A percentile compares a stretch with the other conserved stretches of the same genome.
phyloP scores from a whole-genome alignment of 2,113 vertebrate genomes.

The Callopanchax toddi region DNA sequence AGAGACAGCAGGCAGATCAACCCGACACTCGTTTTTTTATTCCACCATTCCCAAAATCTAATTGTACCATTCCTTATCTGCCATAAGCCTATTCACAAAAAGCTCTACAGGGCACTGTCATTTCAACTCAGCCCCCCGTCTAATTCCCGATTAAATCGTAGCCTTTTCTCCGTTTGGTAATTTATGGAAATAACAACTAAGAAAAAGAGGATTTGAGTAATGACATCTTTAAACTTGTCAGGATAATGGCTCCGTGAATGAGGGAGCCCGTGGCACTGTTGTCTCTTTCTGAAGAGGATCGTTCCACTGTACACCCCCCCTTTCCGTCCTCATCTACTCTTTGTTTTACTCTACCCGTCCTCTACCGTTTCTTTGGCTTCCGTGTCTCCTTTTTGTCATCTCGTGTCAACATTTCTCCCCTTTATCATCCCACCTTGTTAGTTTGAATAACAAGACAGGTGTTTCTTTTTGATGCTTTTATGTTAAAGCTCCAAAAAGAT shows the following conservation, averaged over 20 bases:
- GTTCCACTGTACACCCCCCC: conserved; percentile 46
- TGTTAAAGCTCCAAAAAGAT: conserved; percentile 27
- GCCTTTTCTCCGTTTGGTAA: conserved; percentile 76
- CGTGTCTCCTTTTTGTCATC: conserved; percentile 38
- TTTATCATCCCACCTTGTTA: conserved; percentile 22
- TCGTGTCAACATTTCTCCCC: conserved; percentile 6
- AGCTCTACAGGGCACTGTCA: conserved; percentile 75
- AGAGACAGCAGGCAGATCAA: conserved; percentile 34
- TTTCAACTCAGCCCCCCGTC: conserved; percentile 66
- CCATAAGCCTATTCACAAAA: conserved; percentile 75
- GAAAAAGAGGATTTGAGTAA: conserved; percentile 83
- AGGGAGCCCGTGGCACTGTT: conserved; percentile 61
- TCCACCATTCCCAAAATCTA: conserved; percentile 68
- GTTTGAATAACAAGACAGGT: conserved; percentile 37
- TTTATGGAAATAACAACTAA: conserved; percentile 82
- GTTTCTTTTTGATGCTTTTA: conserved; percentile 33
- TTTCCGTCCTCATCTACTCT: conserved; percentile 34
- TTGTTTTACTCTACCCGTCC: conserved; percentile 42
- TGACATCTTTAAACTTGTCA: conserved; percentile 80
- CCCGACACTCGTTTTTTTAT: conserved; percentile 32
- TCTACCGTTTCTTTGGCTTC: conserved; percentile 16
- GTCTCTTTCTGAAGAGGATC: conserved; percentile 61
- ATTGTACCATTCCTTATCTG: conserved; percentile 77
- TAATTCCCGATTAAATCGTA: conserved; percentile 78
- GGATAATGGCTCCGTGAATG: conserved; percentile 72